Conservation (phyloP, 2,113 vertebrate species). For the Peromyscus leucopus region DNA sequence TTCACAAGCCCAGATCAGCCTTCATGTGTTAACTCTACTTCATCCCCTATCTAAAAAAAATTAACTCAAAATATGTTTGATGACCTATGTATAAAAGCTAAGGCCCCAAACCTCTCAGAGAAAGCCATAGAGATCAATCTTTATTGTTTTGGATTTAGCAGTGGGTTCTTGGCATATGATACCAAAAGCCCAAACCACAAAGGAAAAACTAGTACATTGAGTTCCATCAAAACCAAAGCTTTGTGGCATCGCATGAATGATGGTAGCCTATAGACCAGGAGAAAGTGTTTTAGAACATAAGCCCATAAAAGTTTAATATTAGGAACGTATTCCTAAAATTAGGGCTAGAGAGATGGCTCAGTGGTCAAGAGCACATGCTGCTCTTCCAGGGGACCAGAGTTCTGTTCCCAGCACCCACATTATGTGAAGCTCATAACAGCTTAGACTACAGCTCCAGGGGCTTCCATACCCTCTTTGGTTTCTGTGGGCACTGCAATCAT, state of each 20-base stretch:
- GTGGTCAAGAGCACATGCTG: neutral
- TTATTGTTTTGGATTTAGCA: neutral
- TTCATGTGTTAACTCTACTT: neutral
- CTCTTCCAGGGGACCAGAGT: neutral
- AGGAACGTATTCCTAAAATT: neutral
- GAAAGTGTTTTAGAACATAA: neutral
- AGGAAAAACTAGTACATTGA: neutral
- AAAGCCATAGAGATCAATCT: neutral
- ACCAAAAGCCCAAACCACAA: neutral
- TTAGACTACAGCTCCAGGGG: neutral
- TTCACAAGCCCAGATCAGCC: neutral
- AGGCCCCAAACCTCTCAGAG: neutral
- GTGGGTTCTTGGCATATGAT: neutral
- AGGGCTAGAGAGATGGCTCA: neutral
- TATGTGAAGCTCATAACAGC: neutral
- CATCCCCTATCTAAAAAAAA: neutral
- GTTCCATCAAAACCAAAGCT: neutral
- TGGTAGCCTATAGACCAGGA: neutral
- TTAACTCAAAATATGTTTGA: neutral
- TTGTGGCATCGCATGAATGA: neutral
- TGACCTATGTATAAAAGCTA: neutral
- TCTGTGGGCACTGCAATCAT: neutral
- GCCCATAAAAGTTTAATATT: neutral
- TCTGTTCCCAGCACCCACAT: neutral
- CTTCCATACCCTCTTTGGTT: neutral